Base-by-base conservation (phyloP, 2,113 vertebrate species). In the Myotis brandtii region DNA sequence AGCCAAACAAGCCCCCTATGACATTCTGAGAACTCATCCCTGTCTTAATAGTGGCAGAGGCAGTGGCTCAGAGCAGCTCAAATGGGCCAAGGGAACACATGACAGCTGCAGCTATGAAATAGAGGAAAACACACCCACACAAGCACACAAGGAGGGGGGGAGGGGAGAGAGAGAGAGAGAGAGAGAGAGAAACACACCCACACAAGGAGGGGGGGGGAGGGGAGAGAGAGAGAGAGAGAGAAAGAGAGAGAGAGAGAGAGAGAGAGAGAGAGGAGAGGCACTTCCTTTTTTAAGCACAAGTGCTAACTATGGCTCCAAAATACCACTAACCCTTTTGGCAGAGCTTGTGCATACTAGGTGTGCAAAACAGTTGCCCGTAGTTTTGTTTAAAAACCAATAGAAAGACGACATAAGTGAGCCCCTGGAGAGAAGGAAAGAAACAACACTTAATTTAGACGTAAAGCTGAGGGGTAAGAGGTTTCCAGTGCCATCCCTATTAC, bases 31-130 rank as follows among this genome's bases (percentile, higher is more conserved):
- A 92, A 52, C 13, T 86, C 27, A 73, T 83, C 54, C 73, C 82
- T 73, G 48, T 69, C 77, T 95, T 46, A 72, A 92, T 43, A 64
- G 86, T 66, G 96, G 8, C 18, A 69, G 72, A 85, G 40, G 88
- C 52, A 84, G 50, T 83, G 80, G 43, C 67, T 91, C 84, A 95
- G 46, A 92, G 81, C 21, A 67, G 54, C 64, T 43, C 46, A 83
- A 73, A 52, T 9, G 62, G 56, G 52, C 91, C n/a, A 27, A 67
- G 34, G 48, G 54, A 79, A 34, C 14, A 18, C 67, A 86, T 18
- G 75, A 77, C 83, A 94, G 62, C 20, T 43, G 48, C 48, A 80
- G 34, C 46, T 50, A 32, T 4, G 18, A 54, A 62, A 25, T 10
- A 62, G 59, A 62, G 25, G 25, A 25, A 62, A 62, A 62, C 59